Base-by-base conservation (phyloP, 2,113 vertebrate genomes). In the Salvelinus fontinalis region DNA sequence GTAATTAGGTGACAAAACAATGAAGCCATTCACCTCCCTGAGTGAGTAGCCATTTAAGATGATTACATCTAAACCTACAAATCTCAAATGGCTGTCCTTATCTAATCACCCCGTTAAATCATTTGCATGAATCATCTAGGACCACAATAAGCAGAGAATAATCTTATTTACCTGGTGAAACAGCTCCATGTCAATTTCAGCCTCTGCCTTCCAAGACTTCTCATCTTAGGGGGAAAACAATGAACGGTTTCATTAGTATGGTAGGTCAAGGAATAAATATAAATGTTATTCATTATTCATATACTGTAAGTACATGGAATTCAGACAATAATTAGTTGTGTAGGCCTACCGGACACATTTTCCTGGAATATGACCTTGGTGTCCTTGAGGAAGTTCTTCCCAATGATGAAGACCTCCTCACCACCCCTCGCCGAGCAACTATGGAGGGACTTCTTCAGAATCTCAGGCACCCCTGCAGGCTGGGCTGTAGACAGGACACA, bases 331-430 rank as follows among this genome's bases (percentile, higher is more conserved):
- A 60, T 69, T 1, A 7, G 16, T 44, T 31, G 13, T 49, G 71
- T 74, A 91, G 12, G 16, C 92, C 90, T 75, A 99, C 98, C 98
- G 71, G 96, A 95, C 80, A 94, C 26, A 75, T 97, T 97, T 88
- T 99, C 97, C 11, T 99, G 97, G 92, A 99, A 99, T 90, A 98
- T 94, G 85, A 99, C 97, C 95, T 98, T 99, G 78, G 97, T 96
- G 93, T 98, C 98, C 93, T 99, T 99, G 18, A 99, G 94, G 89
- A 99, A 99, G 92, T 99, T 99, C 91, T 99, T 99, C 90, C 98
- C 98, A 29, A 99, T 99, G 87, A 99, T 94, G 86, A 99, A 99
- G 74, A 99, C 93, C 79, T 99, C 98, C 78, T 97, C 96, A 78
- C 97, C 97, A 9, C 98, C 98, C 81, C 94, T 96, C 79, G 95